phyloP scores from a whole-genome alignment of 1,140 invertebrate species.

The Halictus rubicundus region DNA sequence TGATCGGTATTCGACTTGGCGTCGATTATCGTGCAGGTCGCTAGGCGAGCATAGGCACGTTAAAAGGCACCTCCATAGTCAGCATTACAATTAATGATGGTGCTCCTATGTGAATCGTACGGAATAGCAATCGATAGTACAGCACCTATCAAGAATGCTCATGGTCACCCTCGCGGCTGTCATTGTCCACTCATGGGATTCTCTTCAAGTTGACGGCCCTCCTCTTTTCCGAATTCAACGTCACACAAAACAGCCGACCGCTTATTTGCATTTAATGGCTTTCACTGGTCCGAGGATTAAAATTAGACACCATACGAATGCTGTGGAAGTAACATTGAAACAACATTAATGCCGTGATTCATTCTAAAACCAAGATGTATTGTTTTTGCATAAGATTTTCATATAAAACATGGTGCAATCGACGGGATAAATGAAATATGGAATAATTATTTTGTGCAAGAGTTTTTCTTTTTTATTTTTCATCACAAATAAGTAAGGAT shows the following conservation, averaged over 20 bases:
- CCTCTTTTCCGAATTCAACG: constrained; percentile 5
- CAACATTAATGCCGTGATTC: background rate
- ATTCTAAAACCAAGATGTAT: too few species aligned
- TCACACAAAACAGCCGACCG: constrained; percentile 5
- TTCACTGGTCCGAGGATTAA: constrained; percentile 24
- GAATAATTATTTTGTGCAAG: too few species aligned
- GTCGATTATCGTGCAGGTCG: constrained; percentile 63
- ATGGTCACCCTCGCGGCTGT: constrained; percentile 45
- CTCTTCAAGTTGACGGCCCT: constrained; percentile 21
- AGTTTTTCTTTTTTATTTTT: too few species aligned
- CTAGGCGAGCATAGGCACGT: constrained; percentile 48
- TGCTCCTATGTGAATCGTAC: constrained; percentile 56
- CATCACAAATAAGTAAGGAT: too few species aligned
- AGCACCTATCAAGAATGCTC: constrained; percentile 70
- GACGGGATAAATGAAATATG: too few species aligned
- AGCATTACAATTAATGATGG: constrained; percentile 74
- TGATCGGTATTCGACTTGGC: constrained; percentile 69
- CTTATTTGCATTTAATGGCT: constrained; percentile 43
- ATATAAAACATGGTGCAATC: too few species aligned
- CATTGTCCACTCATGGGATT: constrained; percentile 26
- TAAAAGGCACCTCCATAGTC: constrained; percentile 65
- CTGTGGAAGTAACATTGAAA: background rate
- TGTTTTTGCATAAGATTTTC: background rate
- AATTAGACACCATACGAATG: background rate
- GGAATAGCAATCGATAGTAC: constrained; percentile 71